Base-by-base conservation (phyloP, 2,113 vertebrate species). In the Tachycineta bicolor region DNA sequence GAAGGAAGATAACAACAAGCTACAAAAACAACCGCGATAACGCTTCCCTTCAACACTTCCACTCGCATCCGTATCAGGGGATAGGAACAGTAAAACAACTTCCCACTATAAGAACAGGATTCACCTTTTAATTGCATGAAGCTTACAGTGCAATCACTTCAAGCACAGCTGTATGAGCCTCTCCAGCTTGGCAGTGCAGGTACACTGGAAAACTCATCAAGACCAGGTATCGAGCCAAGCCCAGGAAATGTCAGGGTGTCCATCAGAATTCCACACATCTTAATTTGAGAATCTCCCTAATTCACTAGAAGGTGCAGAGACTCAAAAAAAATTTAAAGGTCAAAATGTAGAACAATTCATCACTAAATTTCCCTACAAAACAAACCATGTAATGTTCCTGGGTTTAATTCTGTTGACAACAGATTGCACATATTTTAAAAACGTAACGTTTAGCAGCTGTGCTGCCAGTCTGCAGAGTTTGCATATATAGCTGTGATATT, bases 321-420 rank as follows among this genome's bases (percentile, higher is more conserved):
- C 76, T 64, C 25, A 49, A 74, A 90, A 75, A 75, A 6, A 12
- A 23, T 71, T 73, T 69, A 92, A 97, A 98, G 97, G 97, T 97
- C 96, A 96, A 91, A 87, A 91, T 23, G 33, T 24, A 75, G 77
- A 92, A 83, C 28, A 43, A 90, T 89, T 96, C 87, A 93, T 89
- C 90, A 95, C 90, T 91, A 91, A 86, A 95, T 96, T 92, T 94
- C 73, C 64, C 63, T 76, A 90, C 74, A 94, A 97, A 93, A 96
- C 83, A 97, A 97, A 92, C 70, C 67, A 55, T 69, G 86, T 75
- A 90, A 93, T 56, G 68, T 34, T 92, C 83, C 83, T 64, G 47
- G 53, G 44, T 95, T 96, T 93, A 97, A 94, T 87, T 93, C 87
- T 95, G 87, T 95, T 97, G 87, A 96, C 96, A 96, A 97, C 96